Conservation (phyloP, 2,888 invertebrate genomes). For the Ceratothoa steindachneri region DNA sequence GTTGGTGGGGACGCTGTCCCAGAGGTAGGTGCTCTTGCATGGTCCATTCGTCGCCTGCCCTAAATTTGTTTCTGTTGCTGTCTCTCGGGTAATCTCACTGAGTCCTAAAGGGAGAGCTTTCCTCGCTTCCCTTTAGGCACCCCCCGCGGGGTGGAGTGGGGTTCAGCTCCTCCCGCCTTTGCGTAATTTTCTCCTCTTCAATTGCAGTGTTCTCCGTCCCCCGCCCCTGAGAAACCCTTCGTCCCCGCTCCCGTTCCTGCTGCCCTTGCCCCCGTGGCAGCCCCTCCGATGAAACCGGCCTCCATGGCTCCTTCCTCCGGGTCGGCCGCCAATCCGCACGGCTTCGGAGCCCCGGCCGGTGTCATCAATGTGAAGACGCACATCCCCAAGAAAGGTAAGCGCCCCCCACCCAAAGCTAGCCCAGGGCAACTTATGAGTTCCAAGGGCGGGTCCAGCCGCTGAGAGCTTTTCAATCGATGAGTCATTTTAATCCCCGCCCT, state of each 20-base stretch:
- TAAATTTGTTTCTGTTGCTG: neutral
- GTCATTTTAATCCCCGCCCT: too few species aligned
- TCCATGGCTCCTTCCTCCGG: conserved; percentile 34
- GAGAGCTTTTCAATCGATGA: too few species aligned
- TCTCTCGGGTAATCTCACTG: neutral
- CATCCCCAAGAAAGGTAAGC: conserved; percentile 46
- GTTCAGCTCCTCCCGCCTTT: neutral
- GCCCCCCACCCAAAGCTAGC: too few species aligned
- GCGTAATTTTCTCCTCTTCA: neutral
- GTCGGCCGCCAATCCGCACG: conserved; percentile 21
- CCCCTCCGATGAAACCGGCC: conserved; percentile 36
- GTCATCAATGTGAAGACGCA: conserved; percentile 41
- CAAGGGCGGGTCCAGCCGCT: neutral
- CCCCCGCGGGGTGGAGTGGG: neutral
- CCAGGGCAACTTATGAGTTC: neutral
- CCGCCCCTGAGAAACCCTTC: conserved; percentile 22
- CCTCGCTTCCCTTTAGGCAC: conserved; percentile 3
- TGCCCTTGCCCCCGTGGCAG: conserved; percentile 41
- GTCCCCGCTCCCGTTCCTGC: conserved; percentile 23
- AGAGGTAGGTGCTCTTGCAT: neutral
- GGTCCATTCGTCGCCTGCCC: neutral
- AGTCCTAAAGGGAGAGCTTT: conserved; percentile 11
- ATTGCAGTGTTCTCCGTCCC: conserved; percentile 24
- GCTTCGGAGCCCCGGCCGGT: conserved; percentile 44
- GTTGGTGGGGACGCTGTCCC: neutral